Conservation (phyloP, 2,797 vertebrate genomes). For the Acrossocheilus wenchowensis region DNA sequence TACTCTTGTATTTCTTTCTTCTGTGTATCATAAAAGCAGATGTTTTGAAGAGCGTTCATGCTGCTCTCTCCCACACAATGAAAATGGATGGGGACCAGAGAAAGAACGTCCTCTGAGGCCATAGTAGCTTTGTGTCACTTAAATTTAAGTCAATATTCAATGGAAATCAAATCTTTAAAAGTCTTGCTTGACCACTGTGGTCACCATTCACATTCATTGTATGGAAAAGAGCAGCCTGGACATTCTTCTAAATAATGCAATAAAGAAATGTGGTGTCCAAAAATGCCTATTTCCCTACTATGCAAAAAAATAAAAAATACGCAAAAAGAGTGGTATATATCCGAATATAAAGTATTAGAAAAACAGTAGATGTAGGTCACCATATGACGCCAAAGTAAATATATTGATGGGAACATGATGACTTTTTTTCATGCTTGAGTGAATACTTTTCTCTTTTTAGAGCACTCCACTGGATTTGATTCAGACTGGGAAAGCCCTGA, state of each 20-base stretch:
- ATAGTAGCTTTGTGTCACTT: neutral
- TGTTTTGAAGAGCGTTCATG: neutral
- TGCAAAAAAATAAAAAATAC: too few relatives aligned
- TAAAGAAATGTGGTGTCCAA: neutral
- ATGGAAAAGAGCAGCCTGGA: neutral
- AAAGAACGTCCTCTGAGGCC: neutral
- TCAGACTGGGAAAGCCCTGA: slow-evolving; percentile 89
- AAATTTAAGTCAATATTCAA: neutral
- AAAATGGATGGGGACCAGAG: neutral
- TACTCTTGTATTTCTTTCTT: neutral
- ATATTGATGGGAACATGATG: neutral
- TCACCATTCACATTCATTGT: neutral
- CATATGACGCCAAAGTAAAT: neutral
- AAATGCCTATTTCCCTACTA: neutral
- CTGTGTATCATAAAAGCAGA: neutral
- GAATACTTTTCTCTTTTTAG: slow-evolving; percentile 69
- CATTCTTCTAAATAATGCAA: neutral
- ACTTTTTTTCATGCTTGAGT: neutral
- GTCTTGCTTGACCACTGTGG: neutral
- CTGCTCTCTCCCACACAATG: neutral
- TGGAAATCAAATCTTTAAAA: neutral
- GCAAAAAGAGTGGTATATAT: neutral
- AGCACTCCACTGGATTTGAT: slow-evolving; percentile 90
- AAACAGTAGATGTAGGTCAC: neutral
- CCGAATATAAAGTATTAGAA: neutral